Evolutionary conservation across 2,888 invertebrate genomes (phyloP).

Genomic region (Macaria liturata): DNA sequence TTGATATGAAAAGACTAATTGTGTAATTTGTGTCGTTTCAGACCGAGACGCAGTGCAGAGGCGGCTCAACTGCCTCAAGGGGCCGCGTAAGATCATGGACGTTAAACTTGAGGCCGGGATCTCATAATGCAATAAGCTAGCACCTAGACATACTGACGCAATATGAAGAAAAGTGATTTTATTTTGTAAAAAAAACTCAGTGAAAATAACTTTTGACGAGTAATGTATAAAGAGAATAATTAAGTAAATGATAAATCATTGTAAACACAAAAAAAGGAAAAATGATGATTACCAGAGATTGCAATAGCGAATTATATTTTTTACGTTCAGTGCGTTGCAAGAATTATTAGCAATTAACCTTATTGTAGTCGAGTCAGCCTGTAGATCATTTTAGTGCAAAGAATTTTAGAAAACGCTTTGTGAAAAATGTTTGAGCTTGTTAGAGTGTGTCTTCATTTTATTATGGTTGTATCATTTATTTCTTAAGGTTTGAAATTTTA

Average conservation of each 20-base stretch:
- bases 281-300: conserved; percentile 72
- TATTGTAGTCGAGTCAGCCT: conserved; percentile 46
- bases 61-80: conserved; percentile 86
- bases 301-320: conserved; percentile 80
- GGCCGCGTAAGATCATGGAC: conserved; percentile 78
- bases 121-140: conserved; percentile 74
- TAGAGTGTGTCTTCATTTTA: conserved; percentile 63
- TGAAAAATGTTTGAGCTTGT: conserved; percentile 52
- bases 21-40: conserved; percentile 58
- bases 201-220: conserved; percentile 56
- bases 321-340: conserved; percentile 66
- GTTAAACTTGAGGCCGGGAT: conserved; percentile 78
- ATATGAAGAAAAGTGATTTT: conserved; percentile 77
- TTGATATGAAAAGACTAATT: too few species aligned
- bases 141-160: conserved; percentile 63
- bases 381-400: conserved; percentile 55
- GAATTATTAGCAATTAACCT: conserved; percentile 48
- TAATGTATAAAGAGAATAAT: conserved; percentile 61
- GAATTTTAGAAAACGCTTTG: conserved; percentile 59
- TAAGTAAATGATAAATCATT: conserved; percentile 70
- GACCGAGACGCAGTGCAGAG: conserved; percentile 99
- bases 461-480: conserved; percentile 61
- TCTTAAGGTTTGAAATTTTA: conserved; percentile 59
- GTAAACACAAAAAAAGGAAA: conserved; percentile 56
- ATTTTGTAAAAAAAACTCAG: conserved; percentile 75